Base-by-base conservation (phyloP, 2,797 vertebrate species). In the Pteronotus mesoamericanus region DNA sequence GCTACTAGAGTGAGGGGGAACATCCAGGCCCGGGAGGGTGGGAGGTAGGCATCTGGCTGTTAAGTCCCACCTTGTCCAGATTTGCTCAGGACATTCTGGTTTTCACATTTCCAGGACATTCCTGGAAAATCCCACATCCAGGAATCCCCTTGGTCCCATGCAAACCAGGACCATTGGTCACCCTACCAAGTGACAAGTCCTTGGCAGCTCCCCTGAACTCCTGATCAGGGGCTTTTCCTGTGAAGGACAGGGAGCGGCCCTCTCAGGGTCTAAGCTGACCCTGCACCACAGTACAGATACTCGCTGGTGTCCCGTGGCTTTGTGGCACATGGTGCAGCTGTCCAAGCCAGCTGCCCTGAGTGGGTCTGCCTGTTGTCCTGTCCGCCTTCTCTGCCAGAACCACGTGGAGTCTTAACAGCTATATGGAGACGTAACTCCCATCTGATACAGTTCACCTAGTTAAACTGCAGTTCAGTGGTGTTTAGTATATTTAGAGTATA, bases 201-300 rank as follows among this genome's bases (percentile, higher is more conserved):
- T 46, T 0, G 6, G 48, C 44, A 44, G 64, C 34, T 44, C 29
- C 59, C 51, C 32, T 71, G 1, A 57, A 32, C 51, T n/a, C 42
- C 34, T 53, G 75, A 66, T 42, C 92, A 16, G 42, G 64, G 46
- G 12, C 24, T 80, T 80, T 51, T 51, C 19, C 64, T 26, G 46
- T 26, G 21, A 55, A 53, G n/a, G 42, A 22, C 66, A 14, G 34
- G 53, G 10, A 59, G 42, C 32, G 78, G 51, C 51, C 48, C 14
- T 68, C 48, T 8, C 2, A 2, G 34, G 48, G 34, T 32, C 37
- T 26, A 4, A 34, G 37, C 48, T 10, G 18, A 34, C 32, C 22
- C 4, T 0, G 0, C 19, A 10, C 18, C 39, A 39, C 4, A 1
- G 34, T 24, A 12, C 39, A 89, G 46, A 68, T 14, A 3, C 19